phyloP scores from a whole-genome alignment of 2,888 invertebrate species.

The Mycalesis mineus region DNA sequence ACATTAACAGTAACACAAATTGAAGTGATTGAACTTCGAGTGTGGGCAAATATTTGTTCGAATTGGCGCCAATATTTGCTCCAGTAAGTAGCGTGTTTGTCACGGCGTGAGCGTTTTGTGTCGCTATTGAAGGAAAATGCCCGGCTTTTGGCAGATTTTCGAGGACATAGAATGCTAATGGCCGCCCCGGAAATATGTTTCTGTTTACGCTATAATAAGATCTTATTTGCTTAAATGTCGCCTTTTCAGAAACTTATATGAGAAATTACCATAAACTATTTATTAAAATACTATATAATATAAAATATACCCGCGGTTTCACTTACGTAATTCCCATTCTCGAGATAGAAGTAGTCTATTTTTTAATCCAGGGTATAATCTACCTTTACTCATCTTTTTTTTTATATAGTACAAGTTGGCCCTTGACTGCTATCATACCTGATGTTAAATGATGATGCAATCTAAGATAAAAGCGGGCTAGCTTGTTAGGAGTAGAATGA shows the following conservation, averaged over 20 bases:
- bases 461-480: no score
- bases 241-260: not conserved
- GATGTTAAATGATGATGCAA: no score
- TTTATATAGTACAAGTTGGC: no score
- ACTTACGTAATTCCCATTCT: no score
- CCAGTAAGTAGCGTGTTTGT: conserved; percentile 25
- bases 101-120: conserved; percentile 17
- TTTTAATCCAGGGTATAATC: no score
- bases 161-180: conserved; percentile 14
- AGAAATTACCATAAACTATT: no score
- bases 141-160: conserved; percentile 12
- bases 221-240: not conserved
- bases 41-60: conserved; percentile 20
- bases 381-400: no score
- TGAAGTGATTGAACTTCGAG: conserved; percentile 20
- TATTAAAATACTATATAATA: no score
- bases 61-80: conserved; percentile 20
- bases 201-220: not conserved
- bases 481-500: no score
- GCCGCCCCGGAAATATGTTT: conserved; percentile 1
- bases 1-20: conserved; percentile 6
- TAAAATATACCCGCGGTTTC: no score
- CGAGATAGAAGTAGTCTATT: no score
- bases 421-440: no score
- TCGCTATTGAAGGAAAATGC: conserved; percentile 18